Evolutionary conservation across 1,140 invertebrate species (phyloP), one percentile per base, ranked within the genome.

Genomic region (Hormaphis cornu): DNA sequence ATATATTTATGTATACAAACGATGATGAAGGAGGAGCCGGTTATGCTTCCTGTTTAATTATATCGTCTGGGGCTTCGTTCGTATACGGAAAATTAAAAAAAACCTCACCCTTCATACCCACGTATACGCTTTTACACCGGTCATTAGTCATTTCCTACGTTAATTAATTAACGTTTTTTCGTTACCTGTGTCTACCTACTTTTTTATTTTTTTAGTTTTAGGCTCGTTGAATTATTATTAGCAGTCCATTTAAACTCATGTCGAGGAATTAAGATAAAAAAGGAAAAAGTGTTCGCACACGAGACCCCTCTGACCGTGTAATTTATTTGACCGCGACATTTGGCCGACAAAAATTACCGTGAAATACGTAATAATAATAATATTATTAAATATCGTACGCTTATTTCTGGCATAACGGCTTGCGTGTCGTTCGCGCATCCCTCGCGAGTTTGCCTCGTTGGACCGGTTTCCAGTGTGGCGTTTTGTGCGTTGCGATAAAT

Each of bases 11-110:
- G 14, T 40, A 40, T 40, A 40, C 14, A 40, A 40, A 40, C 37
- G 37, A 14, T 40, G n/a, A n/a, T 14, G 37, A 40, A 18, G 24
- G 37, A 28, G 58, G 58, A 61, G 37, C 37, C 16, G 40, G 30
- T 66, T 30, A 66, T n/a, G n/a, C 44, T 66, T 66, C 61, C 61
- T 66, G 61, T 66, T 46, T 66, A 50, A 66, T 66, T 66, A 48
- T 66, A 66, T 48, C 61, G 42, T 66, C 61, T 35, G 44, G 18
- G 44, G 61, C 44, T n/a, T 8, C 12, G 14, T 8, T 37, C 14
- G 35, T 37, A 8, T 37, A 8, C 35, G 7, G 35, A 8, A 37
- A 14, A 58, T 33, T 42, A 61, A 54, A 53, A 52, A 24, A 61
- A 61, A 44, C 58, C 58, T 61, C 58, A 46, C 58, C 58, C 58